A percentile compares a stretch with the other conserved stretches of the same genome.
Evolutionary conservation across 2,888 invertebrate genomes (phyloP).

Genomic region (Lycophotia porphyrea): DNA sequence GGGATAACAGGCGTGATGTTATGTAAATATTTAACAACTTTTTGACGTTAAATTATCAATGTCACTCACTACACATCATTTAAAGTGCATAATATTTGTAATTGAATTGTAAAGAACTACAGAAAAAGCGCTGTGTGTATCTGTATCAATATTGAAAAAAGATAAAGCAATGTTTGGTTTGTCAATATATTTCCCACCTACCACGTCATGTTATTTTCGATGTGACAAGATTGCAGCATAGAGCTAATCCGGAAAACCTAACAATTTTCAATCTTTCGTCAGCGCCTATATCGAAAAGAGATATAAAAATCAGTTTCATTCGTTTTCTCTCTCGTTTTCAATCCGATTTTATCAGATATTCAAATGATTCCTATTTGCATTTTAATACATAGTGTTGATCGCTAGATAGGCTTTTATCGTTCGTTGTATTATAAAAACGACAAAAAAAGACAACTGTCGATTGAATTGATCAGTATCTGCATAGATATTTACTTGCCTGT

Average conservation of each 20-base stretch:
- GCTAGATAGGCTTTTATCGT: constrained; percentile 17
- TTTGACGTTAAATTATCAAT: background rate
- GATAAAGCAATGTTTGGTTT: background rate
- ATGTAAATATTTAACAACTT: background rate
- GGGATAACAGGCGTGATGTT: background rate
- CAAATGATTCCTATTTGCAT: constrained; percentile 51
- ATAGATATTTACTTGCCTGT: background rate
- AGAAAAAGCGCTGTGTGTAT: background rate
- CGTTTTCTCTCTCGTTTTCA: constrained; percentile 42
- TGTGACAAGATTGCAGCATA: background rate
- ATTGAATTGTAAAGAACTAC: background rate
- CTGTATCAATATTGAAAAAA: background rate
- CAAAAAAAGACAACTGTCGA: background rate
- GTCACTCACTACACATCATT: background rate
- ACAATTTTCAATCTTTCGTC: constrained; percentile 18
- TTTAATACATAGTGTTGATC: constrained; percentile 50
- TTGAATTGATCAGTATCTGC: constrained; percentile 7
- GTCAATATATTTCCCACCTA: background rate
- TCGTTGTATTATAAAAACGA: constrained; percentile 17
- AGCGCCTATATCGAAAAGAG: constrained; percentile 8
- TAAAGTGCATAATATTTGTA: background rate
- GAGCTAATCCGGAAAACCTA: constrained; percentile 11
- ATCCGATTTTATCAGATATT: constrained; percentile 44
- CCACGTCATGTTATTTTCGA: background rate
- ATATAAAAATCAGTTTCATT: constrained; percentile 34